Base-by-base conservation (phyloP, 2,797 vertebrate species). In the Sebastes taczanowskii region DNA sequence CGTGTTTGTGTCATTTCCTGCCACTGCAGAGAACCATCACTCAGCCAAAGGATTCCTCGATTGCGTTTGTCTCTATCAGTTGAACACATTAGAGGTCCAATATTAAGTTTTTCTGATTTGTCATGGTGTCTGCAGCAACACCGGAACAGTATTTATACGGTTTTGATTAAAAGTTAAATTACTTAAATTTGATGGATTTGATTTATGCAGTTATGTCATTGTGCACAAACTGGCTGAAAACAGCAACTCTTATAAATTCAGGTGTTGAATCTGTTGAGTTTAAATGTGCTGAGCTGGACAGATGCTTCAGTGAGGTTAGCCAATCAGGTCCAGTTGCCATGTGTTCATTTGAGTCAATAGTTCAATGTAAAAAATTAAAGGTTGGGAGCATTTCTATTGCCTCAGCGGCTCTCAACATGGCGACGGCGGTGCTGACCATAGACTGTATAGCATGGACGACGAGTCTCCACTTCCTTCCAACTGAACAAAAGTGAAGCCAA, bases 1-100 rank as follows among this genome's bases (percentile, higher is more conserved):
- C 64, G 66, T 63, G 80, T 85, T 85, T 73, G 71, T 90, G 74
- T 92, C 68, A 78, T 90, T 91, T 88, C 71, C 71, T 79, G 65
- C 46, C 60, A 42, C 35, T 55, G 20, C 71, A 46, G 16, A 68
- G 34, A 60, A n/a, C 27, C 16, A 8, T 71, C 30, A 14, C 70
- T 68, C 27, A 22, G 67, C 58, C 25, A 20, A 20, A 68, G 6
- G 14, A 29, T 25, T 65, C 49, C 11, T 9, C 35, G 14, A 55
- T 18, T 69, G 30, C 29, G 4, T 68, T 73, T 23, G 20, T 72
- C 13, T 64, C 11, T 2, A 7, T 42, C 34, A 30, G 22, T 38
- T 76, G 22, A 34, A 58, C 16, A 32, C 22, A 32, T 46, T 2
- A n/a, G 18, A 35, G 13, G 11, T 14, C 11, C 34, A n/a, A 3